Base-by-base conservation (phyloP, 2,888 invertebrate species). In the Falcaria lacertinaria region DNA sequence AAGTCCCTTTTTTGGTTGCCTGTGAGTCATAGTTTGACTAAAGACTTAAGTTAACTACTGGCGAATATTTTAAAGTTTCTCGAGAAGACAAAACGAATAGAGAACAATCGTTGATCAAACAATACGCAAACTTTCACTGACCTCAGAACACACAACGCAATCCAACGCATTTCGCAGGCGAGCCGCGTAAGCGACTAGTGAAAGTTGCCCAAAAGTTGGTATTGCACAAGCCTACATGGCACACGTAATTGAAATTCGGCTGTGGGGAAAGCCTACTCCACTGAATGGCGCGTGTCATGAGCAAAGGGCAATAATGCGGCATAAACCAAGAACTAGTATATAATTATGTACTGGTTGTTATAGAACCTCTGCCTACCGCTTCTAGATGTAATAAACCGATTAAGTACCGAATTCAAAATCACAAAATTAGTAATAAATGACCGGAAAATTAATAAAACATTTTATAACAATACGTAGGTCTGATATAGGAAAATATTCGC, bases 171-270 rank as follows among this genome's bases (percentile, higher is more conserved):
- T 88, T 85, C 64, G 84, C 87, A 88, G 82, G 79, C 88, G 68
- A 57, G 68, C 70, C 79, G 80, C 86, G 86, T 87, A 82, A 81
- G 79, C 75, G 64, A 63, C 71, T 69, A 85, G 88, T 85, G 89
- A 89, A 89, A 89, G 89, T 86, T 80, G 78, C 77, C 86, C 77
- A 88, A 89, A 88, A 75, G 80, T 79, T 72, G 72, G 73, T 82
- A 81, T 88, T 88, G 87, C 89, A 87, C 89, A 88, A 86, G 82
- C 73, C 71, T 69, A 74, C 74, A 67, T 64, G 63, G 69, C 59
- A 75, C 78, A 78, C 81, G 84, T 81, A 79, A 87, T 85, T 80
- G 72, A 80, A 85, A 83, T 86, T 87, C 76, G 80, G 82, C 72
- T 76, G 77, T 74, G 74, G 85, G 80, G 88, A 89, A 88, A 87